Percentiles rank a stretch among this genome's conserved stretches.
Evolutionary conservation across 2,888 invertebrate species (phyloP).

Genomic region (Ophioninae sp.): DNA sequence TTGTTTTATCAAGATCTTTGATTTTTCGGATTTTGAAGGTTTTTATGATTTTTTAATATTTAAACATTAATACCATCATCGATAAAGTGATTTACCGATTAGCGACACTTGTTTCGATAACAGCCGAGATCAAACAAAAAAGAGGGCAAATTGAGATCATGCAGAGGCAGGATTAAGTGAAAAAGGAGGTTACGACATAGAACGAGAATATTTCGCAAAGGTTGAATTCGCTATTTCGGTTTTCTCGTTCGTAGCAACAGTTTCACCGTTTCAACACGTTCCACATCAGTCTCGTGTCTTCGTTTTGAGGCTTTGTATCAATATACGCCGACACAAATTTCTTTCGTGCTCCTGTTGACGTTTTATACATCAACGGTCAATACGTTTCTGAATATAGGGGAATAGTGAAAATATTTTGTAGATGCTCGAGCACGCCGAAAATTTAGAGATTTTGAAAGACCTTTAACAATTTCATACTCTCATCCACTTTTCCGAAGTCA

Average conservation of each 20-base stretch:
- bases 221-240: neutral
- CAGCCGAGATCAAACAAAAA: constrained; percentile 51
- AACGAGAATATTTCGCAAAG: constrained; percentile 36
- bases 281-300: too few relatives aligned
- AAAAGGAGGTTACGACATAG: constrained; percentile 24
- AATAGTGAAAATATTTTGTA: constrained; percentile 57
- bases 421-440: constrained; percentile 62
- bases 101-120: constrained; percentile 59
- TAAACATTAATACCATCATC: too few relatives aligned
- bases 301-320: neutral
- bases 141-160: neutral
- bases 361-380: constrained; percentile 6
- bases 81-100: too few relatives aligned
- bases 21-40: too few relatives aligned
- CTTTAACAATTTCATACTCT: constrained; percentile 70
- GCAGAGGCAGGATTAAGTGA: neutral
- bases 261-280: constrained; percentile 40
- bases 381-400: neutral
- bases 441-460: constrained; percentile 68
- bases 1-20: too few relatives aligned
- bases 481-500: constrained; percentile 58
- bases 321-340: neutral
- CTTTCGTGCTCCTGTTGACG: neutral
- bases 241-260: constrained; percentile 45
- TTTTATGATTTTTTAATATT: too few relatives aligned